These are phyloP conservation scores for Prosopocoilus inquinatus DNA, from an alignment of 2,888 invertebrate species.

Conservation along the genomic window DNA sequence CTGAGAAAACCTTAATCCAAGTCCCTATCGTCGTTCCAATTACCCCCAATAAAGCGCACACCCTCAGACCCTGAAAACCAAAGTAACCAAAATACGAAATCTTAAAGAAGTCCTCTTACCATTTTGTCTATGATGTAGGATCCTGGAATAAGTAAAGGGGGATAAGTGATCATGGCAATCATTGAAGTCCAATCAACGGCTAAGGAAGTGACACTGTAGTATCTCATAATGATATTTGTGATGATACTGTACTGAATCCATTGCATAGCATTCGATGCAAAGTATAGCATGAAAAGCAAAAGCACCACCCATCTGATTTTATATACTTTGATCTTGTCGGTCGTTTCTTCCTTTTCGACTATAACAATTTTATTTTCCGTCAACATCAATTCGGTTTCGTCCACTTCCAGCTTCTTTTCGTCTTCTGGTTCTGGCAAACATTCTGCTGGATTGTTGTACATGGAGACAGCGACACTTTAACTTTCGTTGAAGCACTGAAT, in stretches of 20 bases:
- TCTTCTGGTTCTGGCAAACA: too few species aligned
- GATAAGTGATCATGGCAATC: constrained; percentile 94
- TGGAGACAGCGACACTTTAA: too few species aligned
- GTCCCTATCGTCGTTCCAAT: constrained; percentile 83
- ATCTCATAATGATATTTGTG: constrained; percentile 73
- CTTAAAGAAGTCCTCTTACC: constrained; percentile 56
- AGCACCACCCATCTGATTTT: constrained; percentile 80
- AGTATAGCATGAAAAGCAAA: constrained; percentile 78
- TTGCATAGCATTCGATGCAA: constrained; percentile 89
- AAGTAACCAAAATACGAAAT: not conserved
- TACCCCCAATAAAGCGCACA: constrained; percentile 75
- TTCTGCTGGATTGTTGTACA: too few species aligned
- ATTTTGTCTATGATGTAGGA: constrained; percentile 90
- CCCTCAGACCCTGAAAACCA: constrained; percentile 69
- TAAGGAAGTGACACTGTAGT: constrained; percentile 68
- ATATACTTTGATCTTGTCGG: constrained; percentile 34
- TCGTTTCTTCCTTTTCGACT: not conserved
- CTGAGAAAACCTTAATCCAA: constrained; percentile 85
- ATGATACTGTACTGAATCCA: constrained; percentile 97
- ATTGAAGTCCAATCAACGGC: constrained; percentile 94
- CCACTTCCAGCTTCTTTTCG: too few species aligned
- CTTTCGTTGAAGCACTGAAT: too few species aligned
- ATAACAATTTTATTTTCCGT: not conserved
- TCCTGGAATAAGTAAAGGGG: constrained; percentile 92
- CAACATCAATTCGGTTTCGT: not conserved